A percentile compares a stretch with the other conserved stretches of the same genome.
phyloP scores from a whole-genome alignment of 2,797 vertebrate genomes.

The Pseudochaenichthys georgianus region DNA sequence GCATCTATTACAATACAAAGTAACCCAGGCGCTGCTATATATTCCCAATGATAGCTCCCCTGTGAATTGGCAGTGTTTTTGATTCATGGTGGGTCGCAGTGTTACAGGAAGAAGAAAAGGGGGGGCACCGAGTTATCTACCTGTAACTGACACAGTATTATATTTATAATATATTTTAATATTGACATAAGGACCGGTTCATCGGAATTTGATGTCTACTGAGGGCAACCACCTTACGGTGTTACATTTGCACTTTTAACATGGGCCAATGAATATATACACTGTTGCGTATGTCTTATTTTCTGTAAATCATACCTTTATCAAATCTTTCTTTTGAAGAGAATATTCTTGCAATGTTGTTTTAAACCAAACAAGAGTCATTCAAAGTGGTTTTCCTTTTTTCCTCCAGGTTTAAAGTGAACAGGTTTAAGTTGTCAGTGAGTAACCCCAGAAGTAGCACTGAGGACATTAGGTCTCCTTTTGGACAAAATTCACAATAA shows the following conservation, averaged over 20 bases:
- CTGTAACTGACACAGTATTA: constrained; percentile 63
- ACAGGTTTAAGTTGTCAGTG: no score
- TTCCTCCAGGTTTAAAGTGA: no score
- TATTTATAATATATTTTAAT: constrained; percentile 7
- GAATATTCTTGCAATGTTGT: no score
- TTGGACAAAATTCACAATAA: no score
- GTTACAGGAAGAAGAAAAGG: constrained; percentile 51
- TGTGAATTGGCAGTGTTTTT: constrained; percentile 71
- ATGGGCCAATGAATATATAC: neutral
- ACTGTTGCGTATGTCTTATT: neutral
- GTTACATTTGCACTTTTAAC: constrained; percentile 1
- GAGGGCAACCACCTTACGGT: constrained; percentile 3
- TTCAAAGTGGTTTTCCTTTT: no score
- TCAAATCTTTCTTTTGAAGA: no score
- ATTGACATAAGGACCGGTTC: constrained; percentile 46
- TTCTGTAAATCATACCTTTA: no score
- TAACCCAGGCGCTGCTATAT: constrained; percentile 75
- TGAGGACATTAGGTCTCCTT: no score
- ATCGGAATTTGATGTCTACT: constrained; percentile 13
- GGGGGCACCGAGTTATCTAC: constrained; percentile 43
- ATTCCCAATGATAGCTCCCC: constrained; percentile 78
- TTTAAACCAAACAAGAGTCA: no score
- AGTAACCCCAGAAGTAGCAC: no score
- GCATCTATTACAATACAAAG: constrained; percentile 84
- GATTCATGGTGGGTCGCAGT: constrained; percentile 75